A percentile compares a stretch with the other conserved stretches of the same genome.
These are phyloP conservation scores for Aselliscus stoliczkanus DNA, from an alignment of 2,797 vertebrate species.

Conservation along the genomic window DNA sequence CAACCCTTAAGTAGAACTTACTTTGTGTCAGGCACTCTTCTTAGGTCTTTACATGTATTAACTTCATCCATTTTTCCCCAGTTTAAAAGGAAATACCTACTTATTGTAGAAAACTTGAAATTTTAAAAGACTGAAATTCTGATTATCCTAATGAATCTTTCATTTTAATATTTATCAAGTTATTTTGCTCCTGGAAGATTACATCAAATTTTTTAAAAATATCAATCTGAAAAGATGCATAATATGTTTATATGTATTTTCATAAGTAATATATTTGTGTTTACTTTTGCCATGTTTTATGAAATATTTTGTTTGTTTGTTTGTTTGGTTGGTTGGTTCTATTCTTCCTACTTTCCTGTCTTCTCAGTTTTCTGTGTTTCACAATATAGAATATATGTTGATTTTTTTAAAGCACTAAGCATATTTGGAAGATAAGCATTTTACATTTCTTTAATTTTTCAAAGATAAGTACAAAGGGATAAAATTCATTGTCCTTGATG, in stretches of 20 bases:
- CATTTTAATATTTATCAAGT: not conserved
- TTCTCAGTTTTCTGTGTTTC: not conserved
- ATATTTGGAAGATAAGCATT: not conserved
- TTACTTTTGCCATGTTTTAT: not conserved
- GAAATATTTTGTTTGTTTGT: not conserved
- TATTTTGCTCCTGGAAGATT: not conserved
- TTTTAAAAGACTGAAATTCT: slow-evolving; percentile 19
- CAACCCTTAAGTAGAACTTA: not conserved
- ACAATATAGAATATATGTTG: not conserved
- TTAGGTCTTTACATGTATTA: not conserved
- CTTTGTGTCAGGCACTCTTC: not conserved
- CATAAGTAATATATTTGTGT: not conserved
- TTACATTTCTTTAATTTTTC: not conserved
- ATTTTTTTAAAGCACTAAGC: not conserved
- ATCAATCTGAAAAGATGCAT: not conserved
- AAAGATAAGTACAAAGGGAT: not conserved
- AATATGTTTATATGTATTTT: not conserved
- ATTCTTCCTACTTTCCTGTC: not conserved
- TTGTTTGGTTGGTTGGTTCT: not conserved
- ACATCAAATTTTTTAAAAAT: not conserved
- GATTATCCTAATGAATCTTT: not conserved
- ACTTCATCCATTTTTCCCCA: not conserved
- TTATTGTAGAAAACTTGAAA: slow-evolving; percentile 36
- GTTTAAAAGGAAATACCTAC: not conserved
- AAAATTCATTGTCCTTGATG: not conserved